These are phyloP conservation scores for Spatula clypeata DNA, from an alignment of 2,797 vertebrate species.

Conservation along the genomic window DNA sequence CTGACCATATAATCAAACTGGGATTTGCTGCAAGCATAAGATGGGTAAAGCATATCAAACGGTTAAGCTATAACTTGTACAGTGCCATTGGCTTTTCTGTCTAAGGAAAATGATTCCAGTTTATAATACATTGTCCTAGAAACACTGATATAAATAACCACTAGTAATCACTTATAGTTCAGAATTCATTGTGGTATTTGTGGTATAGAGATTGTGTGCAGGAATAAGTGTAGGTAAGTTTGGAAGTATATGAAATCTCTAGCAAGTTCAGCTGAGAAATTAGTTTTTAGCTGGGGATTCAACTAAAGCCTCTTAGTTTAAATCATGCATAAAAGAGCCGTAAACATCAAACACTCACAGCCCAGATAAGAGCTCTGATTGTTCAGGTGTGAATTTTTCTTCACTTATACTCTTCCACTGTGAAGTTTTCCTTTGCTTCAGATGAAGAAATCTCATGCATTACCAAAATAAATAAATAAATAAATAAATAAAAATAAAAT, in stretches of 20 bases:
- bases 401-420: background rate
- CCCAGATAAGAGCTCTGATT: background rate
- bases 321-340: background rate
- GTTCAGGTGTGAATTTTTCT: background rate
- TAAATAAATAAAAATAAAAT: no score
- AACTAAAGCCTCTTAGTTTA: background rate
- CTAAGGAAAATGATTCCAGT: background rate
- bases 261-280: background rate
- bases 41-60: background rate
- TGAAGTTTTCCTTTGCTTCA: background rate
- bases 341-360: background rate
- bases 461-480: no score
- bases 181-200: background rate
- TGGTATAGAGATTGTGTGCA: accelerated
- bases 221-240: background rate
- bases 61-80: background rate
- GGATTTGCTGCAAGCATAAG: background rate
- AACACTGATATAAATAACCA: background rate
- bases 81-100: background rate
- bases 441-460: background rate
- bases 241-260: background rate
- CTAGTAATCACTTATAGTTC: background rate
- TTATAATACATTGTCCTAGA: background rate
- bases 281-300: background rate
- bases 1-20: background rate